Conservation (phyloP, 2,888 invertebrate genomes). For the Euphydryas editha region DNA sequence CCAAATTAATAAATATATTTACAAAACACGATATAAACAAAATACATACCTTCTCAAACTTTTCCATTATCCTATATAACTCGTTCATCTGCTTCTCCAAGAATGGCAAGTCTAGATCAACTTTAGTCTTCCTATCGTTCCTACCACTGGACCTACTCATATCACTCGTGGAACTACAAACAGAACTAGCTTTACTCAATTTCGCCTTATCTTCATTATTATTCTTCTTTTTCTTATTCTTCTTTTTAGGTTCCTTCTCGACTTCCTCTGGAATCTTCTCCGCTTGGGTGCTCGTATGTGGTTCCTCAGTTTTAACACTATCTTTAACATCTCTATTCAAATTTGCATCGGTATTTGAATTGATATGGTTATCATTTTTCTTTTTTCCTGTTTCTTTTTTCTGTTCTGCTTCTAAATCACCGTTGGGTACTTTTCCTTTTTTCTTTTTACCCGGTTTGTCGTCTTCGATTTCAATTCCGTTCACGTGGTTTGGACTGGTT, state of each 20-base stretch:
- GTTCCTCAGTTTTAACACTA: conserved; percentile 10
- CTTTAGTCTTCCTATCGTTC: conserved; percentile 43
- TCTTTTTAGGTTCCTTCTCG: conserved; percentile 38
- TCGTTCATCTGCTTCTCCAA: conserved; percentile 83
- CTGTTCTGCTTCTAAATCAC: conserved; percentile 25
- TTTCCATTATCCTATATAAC: conserved; percentile 73
- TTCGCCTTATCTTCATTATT: conserved; percentile 44
- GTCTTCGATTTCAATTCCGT: conserved; percentile 38
- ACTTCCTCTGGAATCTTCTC: conserved; percentile 22
- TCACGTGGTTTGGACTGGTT: conserved; percentile 17
- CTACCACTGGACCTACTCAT: conserved; percentile 59
- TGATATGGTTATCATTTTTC: conserved; percentile 42
- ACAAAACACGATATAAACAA: not conserved
- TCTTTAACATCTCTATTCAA: conserved; percentile 16
- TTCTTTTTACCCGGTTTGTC: conserved; percentile 41
- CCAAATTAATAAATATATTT: not conserved
- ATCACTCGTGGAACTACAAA: conserved; percentile 68
- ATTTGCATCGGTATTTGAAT: conserved; percentile 37
- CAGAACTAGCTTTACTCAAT: conserved; percentile 62
- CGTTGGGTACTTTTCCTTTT: conserved; percentile 36
- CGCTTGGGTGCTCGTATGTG: conserved; percentile 11
- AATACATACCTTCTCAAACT: conserved; percentile 56
- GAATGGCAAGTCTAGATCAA: conserved; percentile 62
- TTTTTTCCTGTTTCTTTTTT: conserved; percentile 46
- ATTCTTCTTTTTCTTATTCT: conserved; percentile 37